Conservation (phyloP, 2,797 vertebrate genomes). For the Botia almorhae region DNA sequence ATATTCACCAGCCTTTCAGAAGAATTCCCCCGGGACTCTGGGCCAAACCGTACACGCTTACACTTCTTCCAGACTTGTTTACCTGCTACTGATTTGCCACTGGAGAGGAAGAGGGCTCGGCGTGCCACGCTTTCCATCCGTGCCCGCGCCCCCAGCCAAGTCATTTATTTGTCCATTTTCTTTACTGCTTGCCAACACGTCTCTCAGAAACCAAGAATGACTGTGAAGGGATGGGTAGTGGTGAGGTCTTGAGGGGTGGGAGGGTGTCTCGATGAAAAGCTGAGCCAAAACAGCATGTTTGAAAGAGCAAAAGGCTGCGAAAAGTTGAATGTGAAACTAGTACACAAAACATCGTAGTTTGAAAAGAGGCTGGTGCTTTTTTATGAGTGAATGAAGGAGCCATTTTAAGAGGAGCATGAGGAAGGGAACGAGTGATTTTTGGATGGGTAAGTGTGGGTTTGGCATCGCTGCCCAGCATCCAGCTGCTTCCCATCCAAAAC, state of each 20-base stretch:
- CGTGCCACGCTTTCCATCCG: conserved; percentile 31
- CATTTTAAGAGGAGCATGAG: conserved; percentile 10
- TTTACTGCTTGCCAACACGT: conserved; percentile 45
- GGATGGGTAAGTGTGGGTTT: conserved; percentile 25
- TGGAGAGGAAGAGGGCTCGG: conserved; percentile 39
- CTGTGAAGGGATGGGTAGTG: neutral
- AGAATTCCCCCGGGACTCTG: conserved; percentile 44
- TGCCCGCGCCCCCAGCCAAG: conserved; percentile 44
- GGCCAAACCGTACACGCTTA: conserved; percentile 41
- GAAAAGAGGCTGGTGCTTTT: conserved; percentile 34
- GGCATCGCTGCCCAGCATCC: conserved; percentile 20
- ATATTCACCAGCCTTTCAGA: conserved; percentile 50
- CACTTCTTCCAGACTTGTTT: conserved; percentile 49
- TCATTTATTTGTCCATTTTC: conserved; percentile 51
- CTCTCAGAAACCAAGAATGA: conserved; percentile 35
- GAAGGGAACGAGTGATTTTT: conserved; percentile 28
- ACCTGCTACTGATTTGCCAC: conserved; percentile 50
- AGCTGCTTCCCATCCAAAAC: conserved; percentile 35
- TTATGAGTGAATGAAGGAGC: conserved; percentile 20
- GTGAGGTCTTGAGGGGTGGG: neutral
- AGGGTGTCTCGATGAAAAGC: neutral
- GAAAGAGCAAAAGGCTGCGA: conserved; percentile 27
- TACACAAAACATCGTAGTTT: conserved; percentile 1
- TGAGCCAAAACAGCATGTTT: conserved; percentile 30
- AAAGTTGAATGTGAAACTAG: conserved; percentile 30